Base-by-base conservation (phyloP, 2,113 vertebrate genomes). In the Charina bottae region DNA sequence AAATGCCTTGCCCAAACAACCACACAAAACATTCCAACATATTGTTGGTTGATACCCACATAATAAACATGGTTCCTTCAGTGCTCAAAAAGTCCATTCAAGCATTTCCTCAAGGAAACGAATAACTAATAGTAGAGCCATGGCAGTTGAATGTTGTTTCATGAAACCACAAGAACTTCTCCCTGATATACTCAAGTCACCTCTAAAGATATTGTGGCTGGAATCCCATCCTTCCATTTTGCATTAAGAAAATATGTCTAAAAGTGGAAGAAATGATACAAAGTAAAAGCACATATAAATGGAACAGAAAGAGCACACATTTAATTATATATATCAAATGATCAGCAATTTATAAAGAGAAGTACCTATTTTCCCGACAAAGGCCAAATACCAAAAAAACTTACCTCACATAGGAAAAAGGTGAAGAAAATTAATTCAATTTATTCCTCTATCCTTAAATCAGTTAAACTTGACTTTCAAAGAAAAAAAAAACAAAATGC, bases 291-390 rank as follows among this genome's bases (percentile, higher is more conserved):
- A 53, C 60, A 26, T 33, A 1, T 85, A 28, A 6, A 87, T 1
- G 8, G 21, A 55, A 28, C 33, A 15, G 49, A 91, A n/a, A 72
- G 6, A n/a, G 21, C 6, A 0, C 6, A 56, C 33, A 78, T 78
- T 78, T 78, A 17, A 21, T 78, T 78, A 78, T 3, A 42, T 42
- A 33, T 42, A 78, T 42, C 72, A 78, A 78, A 78, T 3, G 7
- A 42, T 2, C 33, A n/a, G 89, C 19, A 91, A 58, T 93, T 95
- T 78, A 92, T 72, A 93, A 62, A 8, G 3, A 59, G n/a, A 89
- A 26, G 0, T 0, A 91, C 90, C 59, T 94, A 54, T 91, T 90
- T 95, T 90, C 90, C 13, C 64, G 90, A 28, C 46, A 64, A 88
- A 54, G 19, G 21, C 33, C 92, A 94, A 94, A 26, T 88, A 64